These are phyloP conservation scores for Chiloscyllium plagiosum DNA, from an alignment of 2,113 vertebrate species.

Conservation along the genomic window DNA sequence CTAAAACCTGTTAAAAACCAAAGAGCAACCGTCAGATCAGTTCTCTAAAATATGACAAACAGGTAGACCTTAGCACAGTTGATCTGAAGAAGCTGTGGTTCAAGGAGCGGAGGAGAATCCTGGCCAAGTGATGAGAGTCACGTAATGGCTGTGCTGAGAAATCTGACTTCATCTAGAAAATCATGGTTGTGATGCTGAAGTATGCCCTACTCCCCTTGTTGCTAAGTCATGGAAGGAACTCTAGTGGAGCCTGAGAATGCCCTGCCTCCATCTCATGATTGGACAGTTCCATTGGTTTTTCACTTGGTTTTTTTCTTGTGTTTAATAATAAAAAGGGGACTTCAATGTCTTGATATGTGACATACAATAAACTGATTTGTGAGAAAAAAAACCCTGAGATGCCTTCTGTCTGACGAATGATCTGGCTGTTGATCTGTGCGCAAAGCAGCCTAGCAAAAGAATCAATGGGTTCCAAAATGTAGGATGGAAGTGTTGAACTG, in stretches of 20 bases:
- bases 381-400: background rate
- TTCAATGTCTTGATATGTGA: conserved; percentile 43
- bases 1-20: conserved; percentile 92
- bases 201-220: conserved; percentile 71
- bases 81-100: conserved; percentile 92
- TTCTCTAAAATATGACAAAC: conserved; percentile 88
- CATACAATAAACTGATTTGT: conserved; percentile 25
- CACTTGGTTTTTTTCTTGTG: conserved; percentile 53
- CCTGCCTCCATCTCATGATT: conserved; percentile 24
- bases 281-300: conserved; percentile 32
- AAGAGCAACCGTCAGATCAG: conserved; percentile 96
- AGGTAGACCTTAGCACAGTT: conserved; percentile 84
- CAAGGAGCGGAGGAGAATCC: conserved; percentile 89
- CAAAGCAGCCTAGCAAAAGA: too few species aligned
- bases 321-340: conserved; percentile 50
- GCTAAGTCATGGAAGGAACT: conserved; percentile 84
- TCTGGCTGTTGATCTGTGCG: too few species aligned
- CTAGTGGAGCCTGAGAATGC: conserved; percentile 49
- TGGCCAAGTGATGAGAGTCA: conserved; percentile 92
- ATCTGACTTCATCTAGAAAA: conserved; percentile 89
- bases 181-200: conserved; percentile 92
- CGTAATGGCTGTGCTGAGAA: conserved; percentile 96
- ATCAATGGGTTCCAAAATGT: too few species aligned
- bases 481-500: too few species aligned
- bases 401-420: too few species aligned